Base-by-base conservation (phyloP, 1,140 invertebrate species). In the Sinella curviseta region DNA sequence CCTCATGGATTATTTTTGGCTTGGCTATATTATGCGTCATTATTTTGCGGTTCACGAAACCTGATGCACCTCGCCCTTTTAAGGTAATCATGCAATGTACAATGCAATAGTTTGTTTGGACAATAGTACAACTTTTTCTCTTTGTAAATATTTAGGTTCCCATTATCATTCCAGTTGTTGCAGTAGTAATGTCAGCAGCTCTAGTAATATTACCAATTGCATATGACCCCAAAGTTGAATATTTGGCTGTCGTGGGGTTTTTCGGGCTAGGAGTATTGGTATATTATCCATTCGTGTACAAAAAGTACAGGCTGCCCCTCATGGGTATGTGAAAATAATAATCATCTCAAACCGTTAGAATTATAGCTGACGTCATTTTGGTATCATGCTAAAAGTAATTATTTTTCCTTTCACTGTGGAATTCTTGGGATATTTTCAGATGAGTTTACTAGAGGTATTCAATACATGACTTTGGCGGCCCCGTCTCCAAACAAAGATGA, bases 1-100 rank as follows among this genome's bases (percentile, higher is more conserved):
- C 95, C 17, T 91, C 94, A 0, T 97, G 95, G 95, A 90, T 95
- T 55, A 95, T 95, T 85, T 97, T 96, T 85, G 94, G 93, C 0
- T 85, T 92, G 0, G 93, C 94, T 0, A 94, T 96, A 91, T 86
- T 93, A 0, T 92, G 93, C 0, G 86, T 97, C 0, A 85, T 97
- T 14, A 88, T 95, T 1, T 86, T 97, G 82, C 86, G 94, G 77
- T 91, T 87, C 77, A 94, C 92, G 0, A 91, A 91, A 84, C 90
- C 91, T 26, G 86, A 94, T 70, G 89, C 89, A 39, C 89, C 87
- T 0, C 87, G 95, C 77, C 94, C 94, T 0, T 95, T 95, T 82
- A 91, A 91, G 85, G 94, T 92, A n/a, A n/a, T 87, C 20, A 60
- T 80, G 34, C 3, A 67, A 35, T 2, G 28, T 26, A n/a, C 26